Base-by-base conservation (phyloP, 2,888 invertebrate genomes). In the Oligia strigilis region DNA sequence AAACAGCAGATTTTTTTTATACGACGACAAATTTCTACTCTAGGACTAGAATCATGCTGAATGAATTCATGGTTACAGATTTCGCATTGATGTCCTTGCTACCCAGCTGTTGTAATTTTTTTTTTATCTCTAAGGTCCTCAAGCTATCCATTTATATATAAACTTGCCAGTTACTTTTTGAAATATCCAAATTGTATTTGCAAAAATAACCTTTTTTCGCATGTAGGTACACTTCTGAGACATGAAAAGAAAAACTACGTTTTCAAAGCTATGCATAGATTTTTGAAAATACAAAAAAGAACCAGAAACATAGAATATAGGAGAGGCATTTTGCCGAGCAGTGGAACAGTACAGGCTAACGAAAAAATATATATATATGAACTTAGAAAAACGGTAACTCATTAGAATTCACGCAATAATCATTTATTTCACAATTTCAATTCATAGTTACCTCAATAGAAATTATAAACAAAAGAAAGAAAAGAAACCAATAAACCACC, bases 401-500 rank as follows among this genome's bases (percentile, higher is more conserved):
- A 64, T 67, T 29, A 49, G 0, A 5, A 23, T 17, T 19, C 5
- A 5, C 55, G 29, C 40, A 55, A 46, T 46, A 29, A 55, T 83
- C 60, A 52, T 19, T 83, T 13, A 46, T 40, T 36, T 36, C 29
- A 52, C 49, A 60, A 52, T 71, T 23, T 14, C 65, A 52, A 52
- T 77, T 77, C 14, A 69, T 1, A 46, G 5, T 58, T 52, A 69
- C 36, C 36, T 83, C 23, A 77, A n/a, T 46, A 40, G 2, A 64
- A 62, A 60, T 70, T 36, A 52, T 29, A 84, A 79, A 73, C 84
- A 78, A 79, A 80, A 65, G 72, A 64, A 65, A 43, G 19, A 49
- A 72, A 64, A 17, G 6, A 64, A 64, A 36, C 14, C 80, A 79
- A 79, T 69, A 72, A 64, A 40, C 23, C 43, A 29, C 2, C 40